These are phyloP conservation scores for Hypothenemus hampei DNA, from an alignment of 1,140 invertebrate genomes.

Conservation along the genomic window DNA sequence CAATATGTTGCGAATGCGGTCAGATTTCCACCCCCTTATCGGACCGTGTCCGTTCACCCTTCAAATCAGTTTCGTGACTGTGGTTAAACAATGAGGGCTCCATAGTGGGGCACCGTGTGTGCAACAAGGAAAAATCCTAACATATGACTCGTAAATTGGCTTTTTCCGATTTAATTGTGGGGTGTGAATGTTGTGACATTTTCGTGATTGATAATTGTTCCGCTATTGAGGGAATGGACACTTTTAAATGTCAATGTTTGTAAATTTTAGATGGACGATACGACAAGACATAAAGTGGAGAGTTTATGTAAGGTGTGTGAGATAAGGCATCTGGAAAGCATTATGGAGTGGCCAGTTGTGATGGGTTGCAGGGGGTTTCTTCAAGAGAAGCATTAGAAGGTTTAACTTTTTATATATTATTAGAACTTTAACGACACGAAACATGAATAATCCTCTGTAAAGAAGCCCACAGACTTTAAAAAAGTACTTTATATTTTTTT, in stretches of 20 bases:
- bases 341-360: constrained; percentile 86
- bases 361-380: constrained; percentile 89
- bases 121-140: constrained; percentile 9
- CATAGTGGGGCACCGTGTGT: not conserved
- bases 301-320: constrained; percentile 58
- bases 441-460: too few relatives aligned
- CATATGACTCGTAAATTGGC: constrained; percentile 29
- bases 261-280: constrained; percentile 36
- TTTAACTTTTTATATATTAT: too few relatives aligned
- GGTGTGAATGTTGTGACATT: constrained; percentile 27
- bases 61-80: constrained; percentile 12
- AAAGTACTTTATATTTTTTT: too few relatives aligned
- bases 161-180: constrained; percentile 33
- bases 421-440: too few relatives aligned
- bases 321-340: constrained; percentile 91
- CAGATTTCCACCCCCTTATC: constrained; percentile 16
- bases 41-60: constrained; percentile 25
- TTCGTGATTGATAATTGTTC: constrained; percentile 18
- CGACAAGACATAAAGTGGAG: constrained; percentile 30
- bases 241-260: not conserved
- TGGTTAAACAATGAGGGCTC: constrained; percentile 11
- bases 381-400: constrained; percentile 83
- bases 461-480: too few relatives aligned
- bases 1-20: constrained; percentile 36
- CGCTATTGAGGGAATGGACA: not conserved